Evolutionary conservation across 2,113 vertebrate genomes (phyloP).

Genomic region (Turdus rufiventris): DNA sequence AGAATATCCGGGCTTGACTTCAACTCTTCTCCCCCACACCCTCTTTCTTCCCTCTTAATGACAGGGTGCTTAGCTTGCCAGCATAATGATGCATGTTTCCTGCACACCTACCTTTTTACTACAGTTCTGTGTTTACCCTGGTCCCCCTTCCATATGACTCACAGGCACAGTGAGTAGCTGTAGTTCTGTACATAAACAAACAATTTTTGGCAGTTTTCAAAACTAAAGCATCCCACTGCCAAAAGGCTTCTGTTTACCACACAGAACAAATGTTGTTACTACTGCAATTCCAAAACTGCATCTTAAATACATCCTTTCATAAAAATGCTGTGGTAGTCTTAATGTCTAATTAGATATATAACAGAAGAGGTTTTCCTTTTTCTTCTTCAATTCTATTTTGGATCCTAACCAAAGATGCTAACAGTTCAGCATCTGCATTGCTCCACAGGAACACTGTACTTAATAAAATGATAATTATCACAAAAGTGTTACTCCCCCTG

Average conservation of each 20-base stretch:
- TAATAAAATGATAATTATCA: neutral
- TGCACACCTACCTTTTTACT: neutral
- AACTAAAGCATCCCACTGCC: conserved; percentile 65
- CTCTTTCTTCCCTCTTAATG: neutral
- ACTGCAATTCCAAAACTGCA: conserved; percentile 60
- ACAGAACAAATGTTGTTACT: conserved; percentile 72
- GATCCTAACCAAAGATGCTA: conserved; percentile 64
- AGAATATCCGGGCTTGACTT: conserved; percentile 39
- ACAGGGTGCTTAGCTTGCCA: neutral
- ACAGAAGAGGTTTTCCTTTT: conserved; percentile 5
- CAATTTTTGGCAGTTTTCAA: conserved; percentile 70
- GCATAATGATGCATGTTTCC: conserved; percentile 4
- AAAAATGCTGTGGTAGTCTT: conserved; percentile 52
- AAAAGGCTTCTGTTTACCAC: conserved; percentile 74
- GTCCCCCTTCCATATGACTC: conserved; percentile 30
- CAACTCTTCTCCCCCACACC: neutral
- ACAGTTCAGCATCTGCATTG: conserved; percentile 54
- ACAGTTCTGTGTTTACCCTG: neutral
- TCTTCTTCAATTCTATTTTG: conserved; percentile 59
- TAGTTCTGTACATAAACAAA: conserved; percentile 69
- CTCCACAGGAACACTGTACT: conserved; percentile 8
- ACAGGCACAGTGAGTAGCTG: conserved; percentile 23
- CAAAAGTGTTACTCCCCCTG: neutral
- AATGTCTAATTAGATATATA: conserved; percentile 68
- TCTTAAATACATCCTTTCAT: conserved; percentile 71